Evolutionary conservation across 2,888 invertebrate species (phyloP), one percentile per base, ranked within the genome.

Genomic region (Melanotus villosus): DNA sequence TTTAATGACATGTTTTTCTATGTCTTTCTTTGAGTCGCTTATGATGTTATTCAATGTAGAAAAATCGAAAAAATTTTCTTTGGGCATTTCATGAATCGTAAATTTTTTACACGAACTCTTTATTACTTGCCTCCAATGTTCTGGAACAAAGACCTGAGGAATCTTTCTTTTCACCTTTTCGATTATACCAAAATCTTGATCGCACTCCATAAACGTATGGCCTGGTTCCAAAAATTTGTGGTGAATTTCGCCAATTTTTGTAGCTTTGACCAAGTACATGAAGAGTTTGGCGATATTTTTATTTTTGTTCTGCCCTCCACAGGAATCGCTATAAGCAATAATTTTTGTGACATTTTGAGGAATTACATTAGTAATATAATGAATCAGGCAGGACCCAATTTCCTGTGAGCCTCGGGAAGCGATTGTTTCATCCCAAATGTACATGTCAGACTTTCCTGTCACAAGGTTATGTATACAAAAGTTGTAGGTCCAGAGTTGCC

Each of bases 1-100:
- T 43, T 43, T 43, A 14, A 43, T n/a, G 2, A 43, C 43, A 43
- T 43, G 43, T 6, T 43, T 19, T 16, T 43, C 43, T 43, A 16
- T 43, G 10, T 19, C 19, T 16, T 43, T 43, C n/a, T 43, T 43
- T 2, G 43, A 16, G 10, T 43, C 19, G 16, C 43, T 16, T 2
- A 43, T 43, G 4, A 14, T 18, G 9, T n/a, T 6, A 18, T 18
- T 43, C 19, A 19, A 7, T 9, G 6, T 34, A 34, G 6, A 10
- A n/a, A 34, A 34, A 34, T n/a, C 10, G 34, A 12, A 38, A 14
- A 38, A 38, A 12, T 38, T 5, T 14, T 38, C 2, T 2, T 12
- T 12, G 14, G 38, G 1, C 38, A 38, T 38, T 1, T 12, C 12
- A 14, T 12, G 38, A 14, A 38, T 12, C 1, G 5, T 12, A 38